Evolutionary conservation across 2,113 vertebrate genomes (phyloP).

Genomic region (Cisticola juncidis): DNA sequence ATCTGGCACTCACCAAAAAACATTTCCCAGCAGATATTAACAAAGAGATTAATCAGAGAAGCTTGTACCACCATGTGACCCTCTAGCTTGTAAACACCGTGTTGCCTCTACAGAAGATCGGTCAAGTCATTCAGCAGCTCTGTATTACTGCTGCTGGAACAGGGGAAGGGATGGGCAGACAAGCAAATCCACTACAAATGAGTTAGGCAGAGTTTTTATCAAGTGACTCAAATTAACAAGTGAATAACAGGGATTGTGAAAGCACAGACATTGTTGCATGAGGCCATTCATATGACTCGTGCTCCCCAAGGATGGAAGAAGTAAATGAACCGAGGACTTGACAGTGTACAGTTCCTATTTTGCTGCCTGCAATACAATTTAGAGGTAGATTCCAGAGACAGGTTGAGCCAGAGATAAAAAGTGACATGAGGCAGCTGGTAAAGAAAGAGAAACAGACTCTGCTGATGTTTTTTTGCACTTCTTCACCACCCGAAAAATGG

Average conservation of each 20-base stretch:
- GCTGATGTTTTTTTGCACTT: neutral
- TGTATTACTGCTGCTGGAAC: neutral
- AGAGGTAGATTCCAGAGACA: neutral
- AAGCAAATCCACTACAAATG: neutral
- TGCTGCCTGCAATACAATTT: neutral
- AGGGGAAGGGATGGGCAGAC: neutral
- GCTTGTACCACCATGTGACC: neutral
- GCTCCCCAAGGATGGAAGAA: neutral
- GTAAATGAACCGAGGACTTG: slow-evolving; percentile 5
- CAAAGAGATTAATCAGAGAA: neutral
- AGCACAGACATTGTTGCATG: neutral
- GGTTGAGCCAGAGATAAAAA: slow-evolving; percentile 10
- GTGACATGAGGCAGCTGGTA: neutral
- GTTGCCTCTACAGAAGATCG: neutral
- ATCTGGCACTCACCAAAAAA: neutral
- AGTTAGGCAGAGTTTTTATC: neutral
- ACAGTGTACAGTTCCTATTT: neutral
- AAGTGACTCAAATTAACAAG: slow-evolving; percentile 10
- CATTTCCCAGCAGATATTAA: neutral
- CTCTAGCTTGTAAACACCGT: neutral
- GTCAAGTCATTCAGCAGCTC: neutral
- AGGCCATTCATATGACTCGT: neutral
- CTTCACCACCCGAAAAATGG: neutral
- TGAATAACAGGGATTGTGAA: slow-evolving; percentile 15
- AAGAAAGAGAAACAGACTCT: neutral